phyloP scores from a whole-genome alignment of 53 echinoderm and acorn worm species.

The Actinopyga echinites region DNA sequence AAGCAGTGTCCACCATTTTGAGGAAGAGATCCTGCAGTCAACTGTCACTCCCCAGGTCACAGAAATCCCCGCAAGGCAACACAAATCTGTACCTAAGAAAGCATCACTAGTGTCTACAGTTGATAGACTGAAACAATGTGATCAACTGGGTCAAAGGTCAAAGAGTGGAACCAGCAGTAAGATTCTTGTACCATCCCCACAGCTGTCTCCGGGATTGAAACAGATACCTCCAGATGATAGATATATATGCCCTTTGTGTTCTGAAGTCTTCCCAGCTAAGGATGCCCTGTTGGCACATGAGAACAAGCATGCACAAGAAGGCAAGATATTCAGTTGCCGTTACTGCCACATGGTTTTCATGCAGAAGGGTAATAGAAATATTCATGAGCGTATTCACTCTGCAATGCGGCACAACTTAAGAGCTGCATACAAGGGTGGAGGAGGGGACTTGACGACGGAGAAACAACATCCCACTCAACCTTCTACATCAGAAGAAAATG shows the following conservation, averaged over 20 bases:
- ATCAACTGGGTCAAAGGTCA: no score
- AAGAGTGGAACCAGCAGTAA: no score
- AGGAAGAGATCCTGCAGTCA: no score
- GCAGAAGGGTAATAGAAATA: slow-evolving; percentile 37
- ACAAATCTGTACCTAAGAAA: no score
- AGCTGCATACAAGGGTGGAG: slow-evolving; percentile 6
- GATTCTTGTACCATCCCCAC: background rate
- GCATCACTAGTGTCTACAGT: no score
- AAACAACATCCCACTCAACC: no score
- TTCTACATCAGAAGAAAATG: no score
- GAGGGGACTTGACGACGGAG: no score
- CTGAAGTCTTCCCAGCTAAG: slow-evolving; percentile 23
- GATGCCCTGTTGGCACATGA: slow-evolving; percentile 25
- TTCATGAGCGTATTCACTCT: slow-evolving; percentile 28
- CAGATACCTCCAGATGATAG: slow-evolving; percentile 11
- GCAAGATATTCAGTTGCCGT: slow-evolving; percentile 27
- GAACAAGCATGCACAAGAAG: slow-evolving; percentile 12
- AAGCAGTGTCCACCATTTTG: no score
- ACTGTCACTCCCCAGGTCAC: no score
- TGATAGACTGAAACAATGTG: no score
- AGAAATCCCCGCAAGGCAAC: no score
- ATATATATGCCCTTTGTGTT: slow-evolving; percentile 23
- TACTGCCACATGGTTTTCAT: slow-evolving; percentile 42
- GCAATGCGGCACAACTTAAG: slow-evolving; percentile 29
- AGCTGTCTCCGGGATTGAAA: background rate